Percentiles rank a stretch among this genome's conserved stretches.
phyloP scores from a whole-genome alignment of 2,797 vertebrate species.

The Anguilla megastoma region DNA sequence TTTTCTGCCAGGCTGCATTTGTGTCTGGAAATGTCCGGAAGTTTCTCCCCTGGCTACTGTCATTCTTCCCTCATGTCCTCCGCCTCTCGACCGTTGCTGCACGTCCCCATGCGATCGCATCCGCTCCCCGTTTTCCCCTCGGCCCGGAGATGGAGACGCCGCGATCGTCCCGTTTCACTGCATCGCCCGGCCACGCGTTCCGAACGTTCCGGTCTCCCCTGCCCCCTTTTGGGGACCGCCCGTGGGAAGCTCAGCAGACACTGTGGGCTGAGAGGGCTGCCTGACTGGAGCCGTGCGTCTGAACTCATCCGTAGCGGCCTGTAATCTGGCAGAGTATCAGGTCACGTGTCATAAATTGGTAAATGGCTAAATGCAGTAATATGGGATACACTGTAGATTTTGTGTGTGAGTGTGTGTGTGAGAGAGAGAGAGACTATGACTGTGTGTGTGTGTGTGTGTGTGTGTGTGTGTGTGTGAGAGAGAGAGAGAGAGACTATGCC shows the following conservation, averaged over 20 bases:
- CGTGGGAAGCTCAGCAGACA: not conserved
- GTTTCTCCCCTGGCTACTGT: not conserved
- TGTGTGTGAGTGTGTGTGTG: not conserved
- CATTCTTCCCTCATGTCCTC: not conserved
- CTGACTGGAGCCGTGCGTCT: not conserved
- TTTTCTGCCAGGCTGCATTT: not conserved
- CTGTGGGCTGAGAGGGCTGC: not conserved
- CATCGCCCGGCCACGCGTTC: slow-evolving; percentile 33
- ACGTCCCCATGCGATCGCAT: not conserved
- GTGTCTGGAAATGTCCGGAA: not conserved
- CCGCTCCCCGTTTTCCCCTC: not conserved
- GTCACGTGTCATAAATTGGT: not conserved
- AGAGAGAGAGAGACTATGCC: no score
- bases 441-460: not conserved
- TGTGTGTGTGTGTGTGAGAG: not conserved
- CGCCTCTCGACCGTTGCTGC: not conserved
- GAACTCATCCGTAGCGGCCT: not conserved
- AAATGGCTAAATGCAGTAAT: not conserved
- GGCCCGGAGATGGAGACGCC: slow-evolving; percentile 36
- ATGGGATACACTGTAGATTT: not conserved
- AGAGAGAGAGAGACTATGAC: no score
- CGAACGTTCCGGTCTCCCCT: not conserved
- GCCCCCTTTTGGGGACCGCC: not conserved
- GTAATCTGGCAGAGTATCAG: not conserved
- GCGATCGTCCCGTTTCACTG: slow-evolving; percentile 43